A percentile compares a stretch with the other conserved stretches of the same genome.
These are phyloP conservation scores for Acromyrmex charruanus DNA, from an alignment of 1,140 invertebrate species.

Conservation along the genomic window DNA sequence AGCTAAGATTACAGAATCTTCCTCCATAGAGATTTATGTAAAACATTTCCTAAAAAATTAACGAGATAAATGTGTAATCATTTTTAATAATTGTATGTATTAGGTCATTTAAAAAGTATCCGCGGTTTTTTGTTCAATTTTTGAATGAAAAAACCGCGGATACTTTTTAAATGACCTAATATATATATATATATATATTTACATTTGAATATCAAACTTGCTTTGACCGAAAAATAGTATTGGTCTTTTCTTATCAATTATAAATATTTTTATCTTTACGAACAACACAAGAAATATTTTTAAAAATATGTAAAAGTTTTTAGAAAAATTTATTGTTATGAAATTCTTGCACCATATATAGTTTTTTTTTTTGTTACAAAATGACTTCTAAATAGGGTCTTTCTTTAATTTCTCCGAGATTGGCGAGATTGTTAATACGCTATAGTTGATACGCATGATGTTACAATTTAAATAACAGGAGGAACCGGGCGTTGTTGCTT, in stretches of 20 bases:
- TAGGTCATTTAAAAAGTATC: no score
- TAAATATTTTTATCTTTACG: not conserved
- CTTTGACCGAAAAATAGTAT: no score
- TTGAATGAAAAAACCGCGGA: no score
- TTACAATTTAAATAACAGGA: constrained; percentile 34
- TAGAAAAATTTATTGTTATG: not conserved
- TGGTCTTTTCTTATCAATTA: not conserved
- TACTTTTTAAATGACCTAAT: no score
- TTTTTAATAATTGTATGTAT: no score
- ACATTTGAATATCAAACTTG: no score
- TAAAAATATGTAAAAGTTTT: not conserved
- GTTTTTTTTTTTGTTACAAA: not conserved
- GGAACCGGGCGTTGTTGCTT: not conserved
- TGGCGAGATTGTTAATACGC: not conserved
- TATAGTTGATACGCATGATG: constrained; percentile 21
- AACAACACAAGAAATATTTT: not conserved
- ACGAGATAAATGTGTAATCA: no score
- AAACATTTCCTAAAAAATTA: not conserved
- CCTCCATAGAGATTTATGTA: not conserved
- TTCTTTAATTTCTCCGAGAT: not conserved
- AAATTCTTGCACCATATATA: not conserved
- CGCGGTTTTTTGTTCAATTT: no score
- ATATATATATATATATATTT: no score
- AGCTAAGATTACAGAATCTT: not conserved
- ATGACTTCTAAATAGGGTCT: not conserved